These are phyloP conservation scores for Scartelaos histophorus DNA, from an alignment of 2,113 vertebrate genomes.

Conservation along the genomic window DNA sequence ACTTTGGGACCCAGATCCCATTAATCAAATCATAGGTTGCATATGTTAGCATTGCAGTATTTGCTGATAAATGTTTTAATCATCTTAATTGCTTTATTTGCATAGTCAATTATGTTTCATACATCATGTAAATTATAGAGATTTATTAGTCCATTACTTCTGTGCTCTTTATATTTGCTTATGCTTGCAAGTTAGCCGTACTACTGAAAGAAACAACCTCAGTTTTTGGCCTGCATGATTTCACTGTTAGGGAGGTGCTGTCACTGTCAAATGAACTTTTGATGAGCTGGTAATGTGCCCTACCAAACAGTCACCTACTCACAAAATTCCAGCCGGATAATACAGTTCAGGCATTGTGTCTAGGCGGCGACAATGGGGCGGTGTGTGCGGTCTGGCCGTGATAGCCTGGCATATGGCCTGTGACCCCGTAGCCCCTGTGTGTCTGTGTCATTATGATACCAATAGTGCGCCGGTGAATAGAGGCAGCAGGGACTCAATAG, in stretches of 20 bases:
- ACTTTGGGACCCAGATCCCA: not conserved
- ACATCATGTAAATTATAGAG: constrained; percentile 18
- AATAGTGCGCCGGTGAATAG: constrained; percentile 63
- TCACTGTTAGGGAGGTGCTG: constrained; percentile 4
- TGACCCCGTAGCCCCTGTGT: constrained; percentile 63
- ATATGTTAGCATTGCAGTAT: constrained; percentile 24
- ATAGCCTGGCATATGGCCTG: constrained; percentile 70
- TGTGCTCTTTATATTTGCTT: constrained; percentile 16
- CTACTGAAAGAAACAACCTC: constrained; percentile 7
- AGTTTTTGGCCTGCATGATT: not conserved
- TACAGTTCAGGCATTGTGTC: constrained; percentile 62
- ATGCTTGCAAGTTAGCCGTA: not conserved
- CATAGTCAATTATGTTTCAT: constrained; percentile 32
- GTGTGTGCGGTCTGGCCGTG: constrained; percentile 58
- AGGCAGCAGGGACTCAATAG: constrained; percentile 62
- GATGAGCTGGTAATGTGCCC: constrained; percentile 41
- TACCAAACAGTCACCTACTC: constrained; percentile 52
- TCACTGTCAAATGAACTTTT: constrained; percentile 47
- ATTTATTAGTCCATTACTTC: constrained; percentile 18
- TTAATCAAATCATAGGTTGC: constrained; percentile 27
- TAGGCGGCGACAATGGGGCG: constrained; percentile 55
- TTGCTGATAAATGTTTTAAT: constrained; percentile 52
- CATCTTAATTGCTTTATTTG: constrained; percentile 41
- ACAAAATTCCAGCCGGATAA: constrained; percentile 53
- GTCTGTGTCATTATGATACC: constrained; percentile 68